Percentiles rank a stretch among this genome's conserved stretches.
Conservation (phyloP, 37 sponge, comb jelly and placozoan species). For the Halichondria panicea region DNA sequence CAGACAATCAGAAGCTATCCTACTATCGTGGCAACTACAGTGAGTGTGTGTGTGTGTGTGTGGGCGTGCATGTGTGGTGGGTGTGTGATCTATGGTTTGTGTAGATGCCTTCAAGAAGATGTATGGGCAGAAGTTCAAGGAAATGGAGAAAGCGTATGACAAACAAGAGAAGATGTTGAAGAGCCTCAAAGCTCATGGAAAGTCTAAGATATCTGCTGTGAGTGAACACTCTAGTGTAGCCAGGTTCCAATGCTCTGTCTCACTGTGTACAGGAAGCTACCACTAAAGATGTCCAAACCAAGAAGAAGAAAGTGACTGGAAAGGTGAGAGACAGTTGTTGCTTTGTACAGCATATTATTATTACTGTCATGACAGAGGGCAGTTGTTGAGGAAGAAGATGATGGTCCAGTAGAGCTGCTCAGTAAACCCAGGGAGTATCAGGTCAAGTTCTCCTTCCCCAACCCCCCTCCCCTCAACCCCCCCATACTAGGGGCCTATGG, state of each 20-base stretch:
- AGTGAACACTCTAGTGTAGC: conserved; percentile 9
- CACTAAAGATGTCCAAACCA: conserved; percentile 42
- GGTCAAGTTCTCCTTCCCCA: conserved; percentile 97
- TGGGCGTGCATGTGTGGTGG: background rate
- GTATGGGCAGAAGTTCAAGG: conserved; percentile 88
- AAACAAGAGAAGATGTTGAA: conserved; percentile 82
- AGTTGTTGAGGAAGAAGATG: conserved; percentile 52
- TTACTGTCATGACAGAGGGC: background rate
- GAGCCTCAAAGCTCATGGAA: conserved; percentile 66
- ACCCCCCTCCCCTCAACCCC: conserved; percentile 91
- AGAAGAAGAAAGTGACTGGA: conserved; percentile 39
- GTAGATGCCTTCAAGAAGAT: conserved; percentile 96
- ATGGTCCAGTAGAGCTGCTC: conserved; percentile 67
- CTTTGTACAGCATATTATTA: background rate
- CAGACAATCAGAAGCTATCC: conserved; percentile 89
- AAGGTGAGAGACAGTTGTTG: background rate
- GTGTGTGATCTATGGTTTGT: background rate
- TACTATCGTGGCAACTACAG: conserved; percentile 98
- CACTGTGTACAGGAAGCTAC: conserved; percentile 43
- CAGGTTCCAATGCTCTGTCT: too few relatives aligned
- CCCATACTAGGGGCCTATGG: conserved; percentile 96
- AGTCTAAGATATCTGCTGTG: conserved; percentile 80
- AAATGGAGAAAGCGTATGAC: conserved; percentile 88
- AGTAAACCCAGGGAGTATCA: conserved; percentile 91
- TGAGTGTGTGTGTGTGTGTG: conserved; percentile 26